Evolutionary conservation across 2,797 vertebrate species (phyloP).

Genomic region (Chaetophractus vellerosus): DNA sequence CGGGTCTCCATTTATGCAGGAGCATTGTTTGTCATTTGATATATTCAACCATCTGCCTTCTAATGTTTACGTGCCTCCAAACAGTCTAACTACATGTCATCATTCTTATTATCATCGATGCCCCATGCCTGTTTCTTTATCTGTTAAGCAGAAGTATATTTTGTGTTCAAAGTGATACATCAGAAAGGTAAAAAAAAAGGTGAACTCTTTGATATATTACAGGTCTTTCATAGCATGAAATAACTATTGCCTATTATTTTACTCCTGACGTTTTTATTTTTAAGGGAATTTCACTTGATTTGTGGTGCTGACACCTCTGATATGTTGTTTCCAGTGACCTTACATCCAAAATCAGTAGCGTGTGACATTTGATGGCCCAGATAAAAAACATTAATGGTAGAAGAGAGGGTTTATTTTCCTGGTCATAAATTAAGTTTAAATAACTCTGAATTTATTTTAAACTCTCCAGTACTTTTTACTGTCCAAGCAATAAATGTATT

Average conservation of each 20-base stretch:
- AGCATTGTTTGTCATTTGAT: slow-evolving; percentile 71
- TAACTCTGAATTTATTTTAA: slow-evolving; percentile 92
- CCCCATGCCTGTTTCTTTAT: slow-evolving; percentile 84
- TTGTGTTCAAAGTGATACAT: slow-evolving; percentile 88
- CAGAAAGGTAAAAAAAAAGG: slow-evolving; percentile 89
- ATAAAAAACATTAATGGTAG: slow-evolving; percentile 91
- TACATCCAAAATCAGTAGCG: slow-evolving; percentile 92
- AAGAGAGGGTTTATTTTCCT: slow-evolving; percentile 91
- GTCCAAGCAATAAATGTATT: slow-evolving; percentile 89
- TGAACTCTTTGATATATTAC: slow-evolving; percentile 91
- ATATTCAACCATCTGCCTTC: slow-evolving; percentile 78
- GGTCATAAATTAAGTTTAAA: slow-evolving; percentile 93
- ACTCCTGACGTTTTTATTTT: slow-evolving; percentile 93
- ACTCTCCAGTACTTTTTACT: slow-evolving; percentile 92
- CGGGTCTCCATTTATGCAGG: slow-evolving; percentile 34
- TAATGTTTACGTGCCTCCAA: slow-evolving; percentile 71
- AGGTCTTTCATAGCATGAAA: slow-evolving; percentile 91
- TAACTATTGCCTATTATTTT: slow-evolving; percentile 93
- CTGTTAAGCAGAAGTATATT: slow-evolving; percentile 88
- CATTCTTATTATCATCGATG: slow-evolving; percentile 78
- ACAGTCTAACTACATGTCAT: slow-evolving; percentile 73
- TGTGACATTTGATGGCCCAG: slow-evolving; percentile 92
- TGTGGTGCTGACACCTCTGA: slow-evolving; percentile 91
- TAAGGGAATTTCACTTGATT: slow-evolving; percentile 92
- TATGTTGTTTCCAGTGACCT: slow-evolving; percentile 93